Evolutionary conservation across 2,888 invertebrate species (phyloP), one percentile per base, ranked within the genome.

Genomic region (Patella ulyssiponensis): DNA sequence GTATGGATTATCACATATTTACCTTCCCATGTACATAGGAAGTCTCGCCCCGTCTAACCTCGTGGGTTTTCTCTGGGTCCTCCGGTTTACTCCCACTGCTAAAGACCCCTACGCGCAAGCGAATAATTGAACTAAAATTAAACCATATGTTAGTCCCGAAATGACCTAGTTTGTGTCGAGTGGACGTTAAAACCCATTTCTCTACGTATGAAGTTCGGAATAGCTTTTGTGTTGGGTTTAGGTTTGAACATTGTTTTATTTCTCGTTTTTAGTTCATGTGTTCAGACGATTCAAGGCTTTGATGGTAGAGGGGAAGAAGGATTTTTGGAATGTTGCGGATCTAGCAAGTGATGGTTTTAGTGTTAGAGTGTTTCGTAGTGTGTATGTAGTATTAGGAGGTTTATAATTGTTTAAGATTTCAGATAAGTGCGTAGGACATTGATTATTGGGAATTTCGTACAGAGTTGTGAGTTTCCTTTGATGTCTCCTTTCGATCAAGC

Each of bases 1-100:
- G 75, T 70, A 54, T 76, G 76, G 52, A 71, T 71, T 14, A 12
- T 7, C 58, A 17, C 20, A 20, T n/a, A n/a, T n/a, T 27, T 27
- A 27, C 27, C 27, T 27, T 27, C 27, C 27, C 27, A 27, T 27
- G 27, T 27, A 27, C 27, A 27, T 27, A 27, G 27, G 27, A 27
- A 27, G 27, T 27, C 27, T 27, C 27, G 27, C 27, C 27, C 27
- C 27, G 27, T 27, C 27, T 3, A 27, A 27, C 27, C 27, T 27
- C 27, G 27, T 27, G 27, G 27, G 27, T 27, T 27, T 27, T 27
- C 27, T 27, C 27, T 27, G 27, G 27, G 27, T 27, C 27, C 27
- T 27, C 27, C 27, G 27, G 27, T 1, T 27, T 27, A 27, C 27
- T 27, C 27, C 2, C 27, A 27, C 27, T 27, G 27, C 1, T 2